These are phyloP conservation scores for Synchiropus splendidus DNA, from an alignment of 2,113 vertebrate species.

Conservation along the genomic window DNA sequence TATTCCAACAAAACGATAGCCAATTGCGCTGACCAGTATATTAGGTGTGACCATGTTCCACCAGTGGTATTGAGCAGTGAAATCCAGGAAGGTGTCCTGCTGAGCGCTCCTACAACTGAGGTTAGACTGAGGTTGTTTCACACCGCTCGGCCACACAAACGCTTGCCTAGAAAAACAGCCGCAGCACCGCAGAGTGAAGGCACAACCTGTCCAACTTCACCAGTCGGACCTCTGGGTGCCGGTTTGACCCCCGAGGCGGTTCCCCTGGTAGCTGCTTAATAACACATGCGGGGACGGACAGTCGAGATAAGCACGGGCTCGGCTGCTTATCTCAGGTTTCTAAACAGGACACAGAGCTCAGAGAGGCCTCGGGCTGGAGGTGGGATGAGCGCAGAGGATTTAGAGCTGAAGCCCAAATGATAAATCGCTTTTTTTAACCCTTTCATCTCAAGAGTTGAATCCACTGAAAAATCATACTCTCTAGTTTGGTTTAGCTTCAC, in stretches of 20 bases:
- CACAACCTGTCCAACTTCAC: constrained; percentile 11
- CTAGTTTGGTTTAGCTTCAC: no score
- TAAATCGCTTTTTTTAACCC: no score
- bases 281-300: constrained; percentile 6
- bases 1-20: no score
- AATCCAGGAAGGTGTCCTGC: constrained; percentile 2
- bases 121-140: constrained; percentile 18
- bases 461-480: no score
- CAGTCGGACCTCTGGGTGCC: constrained; percentile 1
- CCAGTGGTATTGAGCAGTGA: no score
- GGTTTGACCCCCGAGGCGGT: constrained; percentile 8
- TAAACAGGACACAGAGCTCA: neutral
- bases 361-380: constrained; percentile 1
- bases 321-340: constrained; percentile 21
- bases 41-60: neutral
- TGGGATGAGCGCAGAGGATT: neutral
- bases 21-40: neutral
- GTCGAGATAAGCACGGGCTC: constrained; percentile 12
- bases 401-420: no score
- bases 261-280: constrained; percentile 3
- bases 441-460: no score
- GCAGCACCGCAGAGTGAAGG: constrained; percentile 22
- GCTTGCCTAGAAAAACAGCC: constrained; percentile 24
- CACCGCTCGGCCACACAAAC: constrained; percentile 21
- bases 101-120: constrained; percentile 17